phyloP scores from a whole-genome alignment of 2,888 invertebrate species.

The Philaethria dido region DNA sequence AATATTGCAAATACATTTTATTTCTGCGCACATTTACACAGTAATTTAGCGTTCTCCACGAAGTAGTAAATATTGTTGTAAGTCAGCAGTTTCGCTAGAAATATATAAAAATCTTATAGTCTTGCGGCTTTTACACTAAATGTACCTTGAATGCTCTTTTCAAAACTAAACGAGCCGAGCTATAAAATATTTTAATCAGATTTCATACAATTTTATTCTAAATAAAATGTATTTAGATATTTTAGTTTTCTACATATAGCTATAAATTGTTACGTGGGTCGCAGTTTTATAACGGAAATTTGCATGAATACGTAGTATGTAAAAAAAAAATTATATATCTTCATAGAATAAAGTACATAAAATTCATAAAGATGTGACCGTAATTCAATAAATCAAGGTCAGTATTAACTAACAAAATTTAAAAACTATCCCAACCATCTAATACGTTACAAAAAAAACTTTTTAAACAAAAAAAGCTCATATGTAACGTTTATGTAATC shows the following conservation, averaged over 20 bases:
- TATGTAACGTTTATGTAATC: no score
- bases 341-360: neutral
- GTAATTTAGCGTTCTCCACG: neutral
- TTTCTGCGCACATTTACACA: slow-evolving; percentile 10
- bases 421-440: no score
- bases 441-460: no score
- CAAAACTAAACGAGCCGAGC: slow-evolving; percentile 7
- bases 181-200: slow-evolving; percentile 8
- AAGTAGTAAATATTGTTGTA: slow-evolving; percentile 21
- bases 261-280: neutral
- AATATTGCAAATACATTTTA: slow-evolving; percentile 8
- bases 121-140: slow-evolving; percentile 17
- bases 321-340: neutral
- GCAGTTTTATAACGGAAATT: neutral
- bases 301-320: neutral
- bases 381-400: no score
- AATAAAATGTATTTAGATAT: neutral
- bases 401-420: no score
- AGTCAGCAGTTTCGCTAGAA: slow-evolving; percentile 15
- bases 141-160: slow-evolving; percentile 19
- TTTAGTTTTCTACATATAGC: neutral
- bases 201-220: neutral
- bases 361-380: no score
- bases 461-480: no score
- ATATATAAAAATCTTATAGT: slow-evolving; percentile 19